Evolutionary conservation across 2,797 vertebrate genomes (phyloP).

Genomic region (Lagorchestes hirsutus): DNA sequence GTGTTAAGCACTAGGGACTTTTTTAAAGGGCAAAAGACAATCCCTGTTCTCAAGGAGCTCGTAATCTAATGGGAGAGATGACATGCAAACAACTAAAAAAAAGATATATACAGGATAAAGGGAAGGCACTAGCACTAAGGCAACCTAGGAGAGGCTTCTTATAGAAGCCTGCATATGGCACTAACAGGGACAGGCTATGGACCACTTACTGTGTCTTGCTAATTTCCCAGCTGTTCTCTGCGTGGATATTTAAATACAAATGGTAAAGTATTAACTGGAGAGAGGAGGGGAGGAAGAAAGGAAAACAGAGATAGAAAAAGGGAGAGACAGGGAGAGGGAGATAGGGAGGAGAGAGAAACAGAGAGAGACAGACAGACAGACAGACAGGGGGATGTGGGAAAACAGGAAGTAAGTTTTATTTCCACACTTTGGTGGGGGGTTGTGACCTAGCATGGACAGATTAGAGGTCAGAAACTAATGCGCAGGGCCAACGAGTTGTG

Average conservation of each 20-base stretch:
- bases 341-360: too few species aligned
- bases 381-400: too few species aligned
- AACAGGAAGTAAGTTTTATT: too few species aligned
- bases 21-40: background rate
- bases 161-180: background rate
- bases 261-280: background rate
- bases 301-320: background rate
- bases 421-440: too few species aligned
- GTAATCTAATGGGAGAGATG: background rate
- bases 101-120: background rate
- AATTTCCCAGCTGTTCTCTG: background rate
- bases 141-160: background rate
- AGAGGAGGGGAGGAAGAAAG: background rate
- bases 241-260: background rate
- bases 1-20: background rate
- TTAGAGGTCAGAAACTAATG: too few species aligned
- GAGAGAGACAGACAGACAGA: too few species aligned
- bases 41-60: background rate
- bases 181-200: background rate
- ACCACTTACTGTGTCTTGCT: conserved; percentile 1
- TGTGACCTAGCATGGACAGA: too few species aligned
- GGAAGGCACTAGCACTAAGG: background rate
- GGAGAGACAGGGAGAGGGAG: too few species aligned
- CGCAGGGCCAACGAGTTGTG: too few species aligned
- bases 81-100: background rate